Conservation (phyloP, 2,888 invertebrate genomes). For the Thalpophila matura region DNA sequence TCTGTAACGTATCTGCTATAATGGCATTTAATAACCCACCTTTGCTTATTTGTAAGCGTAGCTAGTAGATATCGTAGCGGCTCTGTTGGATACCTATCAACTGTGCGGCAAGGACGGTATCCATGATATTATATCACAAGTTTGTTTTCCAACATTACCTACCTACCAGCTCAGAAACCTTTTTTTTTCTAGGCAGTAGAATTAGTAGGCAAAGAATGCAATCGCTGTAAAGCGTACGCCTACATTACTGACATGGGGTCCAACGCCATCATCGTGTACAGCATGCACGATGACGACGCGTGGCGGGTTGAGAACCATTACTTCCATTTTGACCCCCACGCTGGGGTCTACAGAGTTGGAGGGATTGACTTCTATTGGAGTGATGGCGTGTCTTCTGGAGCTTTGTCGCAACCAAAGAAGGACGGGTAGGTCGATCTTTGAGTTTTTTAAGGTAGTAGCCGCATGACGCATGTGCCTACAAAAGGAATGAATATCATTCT, state of each 20-base stretch:
- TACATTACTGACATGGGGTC: conserved; percentile 94
- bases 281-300: conserved; percentile 91
- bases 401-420: conserved; percentile 88
- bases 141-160: too few relatives aligned
- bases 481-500: too few relatives aligned
- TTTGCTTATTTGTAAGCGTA: too few relatives aligned
- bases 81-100: too few relatives aligned
- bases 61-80: too few relatives aligned
- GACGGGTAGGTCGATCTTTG: conserved; percentile 79
- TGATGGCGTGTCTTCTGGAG: conserved; percentile 94
- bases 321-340: conserved; percentile 94
- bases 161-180: background rate
- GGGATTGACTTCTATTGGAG: conserved; percentile 95
- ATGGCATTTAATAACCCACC: too few relatives aligned
- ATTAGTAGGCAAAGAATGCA: conserved; percentile 89
- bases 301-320: conserved; percentile 94
- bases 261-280: conserved; percentile 94
- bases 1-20: too few relatives aligned
- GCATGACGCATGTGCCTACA: too few relatives aligned
- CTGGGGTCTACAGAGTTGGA: conserved; percentile 93
- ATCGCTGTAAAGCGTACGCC: conserved; percentile 91
- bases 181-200: conserved; percentile 91
- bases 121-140: background rate
- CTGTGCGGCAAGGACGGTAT: too few relatives aligned
- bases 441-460: too few relatives aligned